These are phyloP conservation scores for Phaedon cochleariae DNA, from an alignment of 2,888 invertebrate species.

Conservation along the genomic window DNA sequence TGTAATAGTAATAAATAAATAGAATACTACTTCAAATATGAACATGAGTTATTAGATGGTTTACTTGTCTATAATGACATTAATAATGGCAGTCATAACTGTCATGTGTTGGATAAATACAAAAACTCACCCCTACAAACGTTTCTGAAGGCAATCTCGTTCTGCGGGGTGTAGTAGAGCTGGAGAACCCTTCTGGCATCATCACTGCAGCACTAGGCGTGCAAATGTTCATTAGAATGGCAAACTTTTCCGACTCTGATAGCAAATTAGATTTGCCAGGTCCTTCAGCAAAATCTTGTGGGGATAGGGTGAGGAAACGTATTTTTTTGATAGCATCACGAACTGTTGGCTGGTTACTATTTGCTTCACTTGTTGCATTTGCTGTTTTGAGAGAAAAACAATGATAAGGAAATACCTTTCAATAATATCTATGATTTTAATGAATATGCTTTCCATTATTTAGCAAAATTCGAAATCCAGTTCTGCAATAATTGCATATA, in stretches of 20 bases:
- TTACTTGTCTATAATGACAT: too few species aligned
- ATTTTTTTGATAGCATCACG: slow-evolving; percentile 78
- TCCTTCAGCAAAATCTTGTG: slow-evolving; percentile 85
- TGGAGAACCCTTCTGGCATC: slow-evolving; percentile 80
- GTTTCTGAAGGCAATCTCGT: slow-evolving; percentile 51
- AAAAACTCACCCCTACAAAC: slow-evolving; percentile 22
- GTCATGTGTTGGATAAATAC: too few species aligned
- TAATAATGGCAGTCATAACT: too few species aligned
- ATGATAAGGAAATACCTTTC: slow-evolving; percentile 7
- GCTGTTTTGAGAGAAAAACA: slow-evolving; percentile 25
- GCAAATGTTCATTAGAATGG: slow-evolving; percentile 84
- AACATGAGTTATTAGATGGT: too few species aligned
- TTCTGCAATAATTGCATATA: too few species aligned
- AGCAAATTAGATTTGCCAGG: slow-evolving; percentile 80
- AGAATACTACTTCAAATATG: too few species aligned
- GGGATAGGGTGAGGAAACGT: slow-evolving; percentile 79
- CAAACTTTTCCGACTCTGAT: slow-evolving; percentile 79
- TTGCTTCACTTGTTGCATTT: slow-evolving; percentile 41
- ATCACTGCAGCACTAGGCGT: slow-evolving; percentile 73
- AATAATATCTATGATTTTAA: background rate
- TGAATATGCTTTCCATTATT: background rate
- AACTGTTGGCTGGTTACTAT: slow-evolving; percentile 60
- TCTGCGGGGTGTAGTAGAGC: slow-evolving; percentile 63
- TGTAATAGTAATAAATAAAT: too few species aligned
- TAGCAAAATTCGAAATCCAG: background rate